Evolutionary conservation across 2,888 invertebrate species (phyloP).

Genomic region (Coleophora flavipennella): DNA sequence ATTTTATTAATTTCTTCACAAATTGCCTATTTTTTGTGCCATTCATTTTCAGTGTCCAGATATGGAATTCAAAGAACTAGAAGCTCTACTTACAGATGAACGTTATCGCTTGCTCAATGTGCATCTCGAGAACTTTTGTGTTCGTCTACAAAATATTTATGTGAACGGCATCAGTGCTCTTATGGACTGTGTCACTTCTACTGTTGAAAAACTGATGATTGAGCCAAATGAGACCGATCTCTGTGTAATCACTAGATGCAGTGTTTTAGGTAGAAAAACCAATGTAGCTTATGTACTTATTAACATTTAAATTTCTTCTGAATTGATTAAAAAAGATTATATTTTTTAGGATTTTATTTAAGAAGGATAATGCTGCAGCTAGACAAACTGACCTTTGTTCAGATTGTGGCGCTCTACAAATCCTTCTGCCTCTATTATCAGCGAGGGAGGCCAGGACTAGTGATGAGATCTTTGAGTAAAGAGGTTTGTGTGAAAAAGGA

Average conservation of each 20-base stretch:
- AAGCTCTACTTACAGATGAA: slow-evolving; percentile 75
- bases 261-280: slow-evolving; percentile 73
- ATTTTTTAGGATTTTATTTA: slow-evolving; percentile 81
- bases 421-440: slow-evolving; percentile 81
- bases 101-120: slow-evolving; percentile 72
- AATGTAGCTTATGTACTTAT: slow-evolving; percentile 1
- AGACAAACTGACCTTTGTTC: slow-evolving; percentile 87
- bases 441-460: slow-evolving; percentile 62
- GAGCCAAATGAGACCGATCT: slow-evolving; percentile 61
- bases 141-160: slow-evolving; percentile 70
- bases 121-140: slow-evolving; percentile 74
- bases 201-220: slow-evolving; percentile 73
- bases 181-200: slow-evolving; percentile 73
- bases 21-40: background rate
- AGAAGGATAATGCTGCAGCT: slow-evolving; percentile 85
- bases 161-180: slow-evolving; percentile 77
- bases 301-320: slow-evolving; percentile 2
- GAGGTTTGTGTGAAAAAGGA: slow-evolving; percentile 38
- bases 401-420: slow-evolving; percentile 82
- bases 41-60: slow-evolving; percentile 77
- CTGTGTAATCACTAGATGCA: slow-evolving; percentile 74
- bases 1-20: too few relatives aligned
- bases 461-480: slow-evolving; percentile 63
- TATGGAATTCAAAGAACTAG: slow-evolving; percentile 79
- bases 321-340: slow-evolving; percentile 12